Percentiles rank a stretch among this genome's conserved stretches.
Evolutionary conservation across 2,113 vertebrate species (phyloP).

Genomic region (Chauna torquata): DNA sequence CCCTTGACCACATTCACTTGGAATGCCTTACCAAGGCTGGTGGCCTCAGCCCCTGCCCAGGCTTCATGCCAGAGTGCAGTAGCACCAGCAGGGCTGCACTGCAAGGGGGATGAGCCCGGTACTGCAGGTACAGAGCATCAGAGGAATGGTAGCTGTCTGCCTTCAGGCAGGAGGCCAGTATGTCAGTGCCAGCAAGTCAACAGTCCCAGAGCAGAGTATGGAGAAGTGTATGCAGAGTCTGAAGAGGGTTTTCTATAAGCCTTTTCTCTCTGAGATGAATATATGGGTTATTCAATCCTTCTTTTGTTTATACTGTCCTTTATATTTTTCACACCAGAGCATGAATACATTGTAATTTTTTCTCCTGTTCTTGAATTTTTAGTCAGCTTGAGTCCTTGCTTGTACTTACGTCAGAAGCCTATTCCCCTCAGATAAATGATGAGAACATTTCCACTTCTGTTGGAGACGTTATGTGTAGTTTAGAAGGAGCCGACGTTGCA

Average conservation of each 20-base stretch:
- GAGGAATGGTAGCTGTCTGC: neutral
- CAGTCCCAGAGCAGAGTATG: neutral
- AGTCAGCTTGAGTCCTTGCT: neutral
- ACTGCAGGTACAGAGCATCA: neutral
- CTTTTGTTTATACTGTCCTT: neutral
- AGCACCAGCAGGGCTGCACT: neutral
- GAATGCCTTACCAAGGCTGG: too few relatives aligned
- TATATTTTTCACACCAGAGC: neutral
- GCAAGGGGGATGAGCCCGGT: neutral
- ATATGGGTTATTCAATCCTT: neutral
- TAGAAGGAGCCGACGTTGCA: neutral
- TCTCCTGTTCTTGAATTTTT: neutral
- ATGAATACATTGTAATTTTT: neutral
- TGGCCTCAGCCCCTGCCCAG: neutral
- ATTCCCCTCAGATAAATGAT: neutral
- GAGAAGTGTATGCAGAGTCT: neutral
- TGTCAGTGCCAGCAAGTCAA: neutral
- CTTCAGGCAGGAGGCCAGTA: neutral
- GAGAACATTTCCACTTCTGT: neutral
- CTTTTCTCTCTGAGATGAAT: neutral
- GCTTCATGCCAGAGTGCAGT: neutral
- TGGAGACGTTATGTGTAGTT: neutral
- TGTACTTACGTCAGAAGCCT: neutral
- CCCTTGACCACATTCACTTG: neutral
- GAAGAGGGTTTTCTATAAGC: neutral